Evolutionary conservation across 2,113 vertebrate species (phyloP), one percentile per base, ranked within the genome.

Genomic region (Egretta garzetta): DNA sequence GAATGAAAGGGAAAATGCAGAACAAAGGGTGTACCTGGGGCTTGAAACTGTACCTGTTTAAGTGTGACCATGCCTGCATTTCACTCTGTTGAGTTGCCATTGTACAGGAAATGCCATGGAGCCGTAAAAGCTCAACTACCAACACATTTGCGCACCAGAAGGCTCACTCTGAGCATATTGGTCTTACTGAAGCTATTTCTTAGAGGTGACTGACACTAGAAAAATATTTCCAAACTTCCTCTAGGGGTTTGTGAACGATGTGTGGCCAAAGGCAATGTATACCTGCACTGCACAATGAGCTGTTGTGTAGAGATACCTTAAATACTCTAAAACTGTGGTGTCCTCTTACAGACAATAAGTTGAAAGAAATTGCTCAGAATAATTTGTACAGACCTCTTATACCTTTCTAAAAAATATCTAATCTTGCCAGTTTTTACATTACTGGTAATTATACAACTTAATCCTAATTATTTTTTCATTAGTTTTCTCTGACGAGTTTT

Each of bases 81-180:
- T 76, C 27, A n/a, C 9, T 32, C 19, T 8, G 1, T 8, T 67
- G 59, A 47, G 4, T 45, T 74, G 19, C 21, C 6, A 14, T 17
- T 35, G 20, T 33, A 79, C 4, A 53, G 15, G 6, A 64, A 55
- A 28, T 37, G 39, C 7, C 28, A 30, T 1, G 2, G 39, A 60
- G 27, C 5, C 49, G 8, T 47, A 60, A 56, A 75, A 70, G 6
- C 5, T n/a, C 15, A 43, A 23, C 22, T 55, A n/a, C 12, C 21
- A 47, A 6, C 5, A 0, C 26, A 28, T 22, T 7, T 68, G 16
- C 11, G 41, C 28, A 47, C 10, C 8, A 35, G 28, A 75, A 87
- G 12, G 3, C 14, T 62, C 45, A 13, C 5, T 1, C 0, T 33
- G 27, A 43, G 5, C 12, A 8, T 39, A 28, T 14, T n/a, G 10